Evolutionary conservation across 2,797 vertebrate species (phyloP), one percentile per base, ranked within the genome.

Genomic region (Salmo trutta): DNA sequence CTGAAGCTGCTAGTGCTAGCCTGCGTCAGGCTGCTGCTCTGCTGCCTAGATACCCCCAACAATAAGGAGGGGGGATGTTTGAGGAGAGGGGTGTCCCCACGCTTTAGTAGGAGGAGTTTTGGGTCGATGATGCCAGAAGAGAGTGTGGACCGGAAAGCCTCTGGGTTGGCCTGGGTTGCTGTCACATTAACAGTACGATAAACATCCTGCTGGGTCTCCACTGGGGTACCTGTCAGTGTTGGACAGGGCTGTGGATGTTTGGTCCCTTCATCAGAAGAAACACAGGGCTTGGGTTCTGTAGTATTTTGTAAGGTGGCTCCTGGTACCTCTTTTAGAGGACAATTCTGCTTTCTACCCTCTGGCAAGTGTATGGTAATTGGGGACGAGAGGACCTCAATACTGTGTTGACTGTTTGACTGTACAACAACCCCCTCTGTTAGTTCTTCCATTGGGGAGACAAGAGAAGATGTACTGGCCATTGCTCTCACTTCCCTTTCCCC

Each of bases 91-190:
- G 79, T 84, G 54, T 88, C 86, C 77, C 83, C 88, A 0, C 83
- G 85, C 83, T 93, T 91, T 3, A 94, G 84, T 24, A 94, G 83
- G 69, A 94, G 91, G 81, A 92, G 88, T 83, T 93, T 94, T 88
- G 93, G 91, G 84, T 94, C 91, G 79, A 92, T 79, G 47, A 79
- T 8, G 73, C 85, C 82, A 56, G 91, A 74, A 33, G 90, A 41
- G 52, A 71, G 79, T 76, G 89, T 36, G 82, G 81, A 54, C 77
- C 69, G 21, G 51, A 82, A 77, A 24, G 82, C 79, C 75, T 85
- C 89, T 72, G 84, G 79, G 77, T 83, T 88, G 68, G 80, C 84
- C 79, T 84, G 81, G 78, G 84, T 75, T 71, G 85, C 74, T 78
- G 83, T 62, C 68, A 70, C 41, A n/a, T 66, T 27, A n/a, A 62